Evolutionary conservation across 1,140 invertebrate species (phyloP), one percentile per base, ranked within the genome.

Genomic region (Brachionus koreanus): DNA sequence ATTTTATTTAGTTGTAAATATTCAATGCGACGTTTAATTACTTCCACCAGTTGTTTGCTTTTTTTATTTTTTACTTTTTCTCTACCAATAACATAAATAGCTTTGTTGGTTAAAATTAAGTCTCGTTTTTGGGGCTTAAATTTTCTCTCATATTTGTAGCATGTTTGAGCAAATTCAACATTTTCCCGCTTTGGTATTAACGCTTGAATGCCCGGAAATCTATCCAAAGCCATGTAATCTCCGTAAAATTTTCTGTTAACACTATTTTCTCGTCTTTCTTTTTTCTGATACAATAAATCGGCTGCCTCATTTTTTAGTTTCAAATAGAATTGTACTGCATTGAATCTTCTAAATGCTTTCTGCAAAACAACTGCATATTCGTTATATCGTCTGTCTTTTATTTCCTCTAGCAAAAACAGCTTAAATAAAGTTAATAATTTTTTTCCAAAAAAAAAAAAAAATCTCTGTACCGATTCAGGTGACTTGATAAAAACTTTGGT

Each of bases 401-500:
- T 88, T 87, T 93, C 93, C 87, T 93, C 93, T 82, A 93, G 85
- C 85, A 93, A 89, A 85, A 93, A 93, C 19, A 93, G 86, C 92
- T 93, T 85, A 37, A 87, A 87, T 33, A 83, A 82, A 72, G 84
- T 37, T 72, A 29, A 43, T 43, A 10, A 25, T 7, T 23, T 49
- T 29, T 16, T 16, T 25, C 12, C 12, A 76, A 33, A 69, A 29
- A 39, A 25, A 69, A 10, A 37, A 42, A 25, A 42, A n/a, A n/a
- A n/a, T n/a, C n/a, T 67, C 16, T 43, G 46, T n/a, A 93, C 92
- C 61, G 91, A 93, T 89, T 93, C 92, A 12, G 92, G 92, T 76
- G 92, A 92, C 87, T 93, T 93, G 65, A 94, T 91, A 84, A 94
- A 94, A 12, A 94, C 89, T 88, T 93, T 94, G 0, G 91, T 91